phyloP scores from a whole-genome alignment of 2,113 vertebrate genomes.

The Dissostichus mawsoni region DNA sequence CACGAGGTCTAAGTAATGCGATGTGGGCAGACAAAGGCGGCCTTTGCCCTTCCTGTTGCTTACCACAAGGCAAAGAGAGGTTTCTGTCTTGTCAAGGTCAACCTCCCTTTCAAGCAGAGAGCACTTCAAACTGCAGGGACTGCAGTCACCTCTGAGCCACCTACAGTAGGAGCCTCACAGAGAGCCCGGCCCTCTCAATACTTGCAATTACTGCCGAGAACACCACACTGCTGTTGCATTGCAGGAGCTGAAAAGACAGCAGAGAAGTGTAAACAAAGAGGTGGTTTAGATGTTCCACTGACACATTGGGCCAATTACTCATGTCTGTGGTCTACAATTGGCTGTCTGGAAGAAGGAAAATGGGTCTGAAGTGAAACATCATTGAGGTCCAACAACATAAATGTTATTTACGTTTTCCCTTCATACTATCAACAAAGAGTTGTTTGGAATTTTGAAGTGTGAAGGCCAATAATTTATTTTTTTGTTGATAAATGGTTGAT shows the following conservation, averaged over 20 bases:
- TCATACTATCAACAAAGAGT: constrained; percentile 3
- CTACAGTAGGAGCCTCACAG: constrained; percentile 30
- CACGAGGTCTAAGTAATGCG: constrained; percentile 64
- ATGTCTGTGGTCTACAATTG: constrained; percentile 71
- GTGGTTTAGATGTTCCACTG: constrained; percentile 62
- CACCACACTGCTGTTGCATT: constrained; percentile 42
- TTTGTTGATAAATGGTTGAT: constrained; percentile 14
- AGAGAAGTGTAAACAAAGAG: constrained; percentile 64
- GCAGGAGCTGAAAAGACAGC: constrained; percentile 51
- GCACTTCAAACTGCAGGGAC: constrained; percentile 65
- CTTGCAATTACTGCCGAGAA: constrained; percentile 65
- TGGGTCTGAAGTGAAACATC: constrained; percentile 68
- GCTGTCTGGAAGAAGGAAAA: constrained; percentile 56
- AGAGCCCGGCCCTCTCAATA: constrained; percentile 54
- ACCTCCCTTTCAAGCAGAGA: constrained; percentile 71
- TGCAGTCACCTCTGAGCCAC: constrained; percentile 71
- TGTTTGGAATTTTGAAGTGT: constrained; percentile 1
- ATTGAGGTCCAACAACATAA: constrained; percentile 41
- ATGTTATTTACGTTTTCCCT: constrained; percentile 36
- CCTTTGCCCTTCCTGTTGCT: constrained; percentile 65
- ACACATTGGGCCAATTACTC: constrained; percentile 76
- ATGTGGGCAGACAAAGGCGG: constrained; percentile 55
- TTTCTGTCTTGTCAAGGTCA: constrained; percentile 72
- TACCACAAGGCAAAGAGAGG: constrained; percentile 68
- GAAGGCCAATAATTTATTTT: constrained; percentile 10